phyloP scores from a whole-genome alignment of 2,888 invertebrate species.

The Epistrophe eligans region DNA sequence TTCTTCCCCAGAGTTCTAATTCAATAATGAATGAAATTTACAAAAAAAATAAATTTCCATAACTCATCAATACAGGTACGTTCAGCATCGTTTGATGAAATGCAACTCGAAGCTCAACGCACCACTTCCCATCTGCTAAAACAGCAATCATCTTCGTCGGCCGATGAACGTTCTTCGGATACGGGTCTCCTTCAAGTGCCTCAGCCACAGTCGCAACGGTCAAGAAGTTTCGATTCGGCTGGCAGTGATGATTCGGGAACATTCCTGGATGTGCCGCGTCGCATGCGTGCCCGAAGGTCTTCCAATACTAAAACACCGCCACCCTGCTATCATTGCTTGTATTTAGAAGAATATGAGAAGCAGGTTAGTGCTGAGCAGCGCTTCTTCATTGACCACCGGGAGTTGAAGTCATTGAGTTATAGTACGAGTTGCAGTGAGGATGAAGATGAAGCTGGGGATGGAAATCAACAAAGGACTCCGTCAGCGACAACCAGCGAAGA shows the following conservation, averaged over 20 bases:
- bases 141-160: constrained; percentile 81
- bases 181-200: constrained; percentile 87
- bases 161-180: constrained; percentile 83
- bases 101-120: constrained; percentile 91
- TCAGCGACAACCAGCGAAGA: constrained; percentile 84
- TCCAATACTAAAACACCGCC: constrained; percentile 88
- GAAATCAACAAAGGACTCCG: constrained; percentile 78
- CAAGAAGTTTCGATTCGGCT: constrained; percentile 91
- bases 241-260: constrained; percentile 88
- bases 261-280: constrained; percentile 86
- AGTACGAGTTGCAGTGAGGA: constrained; percentile 85
- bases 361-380: constrained; percentile 84
- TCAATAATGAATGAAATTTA: constrained; percentile 7
- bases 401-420: constrained; percentile 84
- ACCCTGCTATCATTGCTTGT: constrained; percentile 91
- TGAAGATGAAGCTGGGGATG: constrained; percentile 83
- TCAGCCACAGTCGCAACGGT: constrained; percentile 88
- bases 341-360: constrained; percentile 89
- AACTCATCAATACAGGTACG: constrained; percentile 86
- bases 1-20: neutral
- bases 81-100: constrained; percentile 95
- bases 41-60: constrained; percentile 9
- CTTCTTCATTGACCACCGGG: constrained; percentile 82
- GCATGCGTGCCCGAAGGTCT: constrained; percentile 87
- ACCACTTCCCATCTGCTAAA: constrained; percentile 80